A percentile compares a stretch with the other conserved stretches of the same genome.
Conservation (phyloP, 1,140 invertebrate species). For the Diorhabda elongata region DNA sequence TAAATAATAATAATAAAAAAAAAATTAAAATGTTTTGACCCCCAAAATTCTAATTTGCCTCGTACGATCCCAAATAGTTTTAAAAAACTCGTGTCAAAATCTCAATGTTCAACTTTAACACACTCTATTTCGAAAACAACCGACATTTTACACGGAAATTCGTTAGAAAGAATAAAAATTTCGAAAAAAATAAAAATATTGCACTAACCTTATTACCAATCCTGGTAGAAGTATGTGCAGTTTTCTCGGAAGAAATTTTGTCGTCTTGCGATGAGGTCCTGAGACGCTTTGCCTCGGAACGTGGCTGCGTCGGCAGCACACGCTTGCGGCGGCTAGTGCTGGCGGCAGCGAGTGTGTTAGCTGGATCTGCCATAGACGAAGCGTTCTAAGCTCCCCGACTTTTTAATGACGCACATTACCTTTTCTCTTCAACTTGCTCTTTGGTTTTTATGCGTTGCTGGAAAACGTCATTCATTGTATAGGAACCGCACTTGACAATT, state of each 20-base stretch:
- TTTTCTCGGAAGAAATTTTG: slow-evolving; percentile 11
- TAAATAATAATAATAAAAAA: no score
- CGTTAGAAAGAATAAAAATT: no score
- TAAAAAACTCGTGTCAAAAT: no score
- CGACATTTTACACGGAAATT: no score
- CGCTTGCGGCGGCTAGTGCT: slow-evolving; percentile 48
- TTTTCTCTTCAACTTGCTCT: slow-evolving; percentile 36
- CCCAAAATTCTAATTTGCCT: no score
- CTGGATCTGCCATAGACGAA: slow-evolving; percentile 50
- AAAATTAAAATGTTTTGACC: no score
- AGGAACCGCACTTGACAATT: neutral
- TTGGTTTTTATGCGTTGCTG: slow-evolving; percentile 10
- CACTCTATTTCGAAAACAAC: no score
- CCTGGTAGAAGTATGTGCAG: slow-evolving; percentile 12
- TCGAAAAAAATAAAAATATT: neutral
- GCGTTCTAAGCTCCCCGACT: slow-evolving; percentile 44
- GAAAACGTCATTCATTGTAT: neutral
- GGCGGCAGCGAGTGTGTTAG: slow-evolving; percentile 45
- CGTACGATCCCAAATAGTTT: no score
- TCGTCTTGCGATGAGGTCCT: slow-evolving; percentile 31
- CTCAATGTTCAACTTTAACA: no score
- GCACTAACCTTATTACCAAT: slow-evolving; percentile 13
- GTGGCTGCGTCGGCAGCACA: slow-evolving; percentile 44
- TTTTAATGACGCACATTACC: slow-evolving; percentile 47
- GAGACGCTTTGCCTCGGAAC: slow-evolving; percentile 41